Conservation (phyloP, 2,113 vertebrate genomes). For the Hippocampus mohnikei region DNA sequence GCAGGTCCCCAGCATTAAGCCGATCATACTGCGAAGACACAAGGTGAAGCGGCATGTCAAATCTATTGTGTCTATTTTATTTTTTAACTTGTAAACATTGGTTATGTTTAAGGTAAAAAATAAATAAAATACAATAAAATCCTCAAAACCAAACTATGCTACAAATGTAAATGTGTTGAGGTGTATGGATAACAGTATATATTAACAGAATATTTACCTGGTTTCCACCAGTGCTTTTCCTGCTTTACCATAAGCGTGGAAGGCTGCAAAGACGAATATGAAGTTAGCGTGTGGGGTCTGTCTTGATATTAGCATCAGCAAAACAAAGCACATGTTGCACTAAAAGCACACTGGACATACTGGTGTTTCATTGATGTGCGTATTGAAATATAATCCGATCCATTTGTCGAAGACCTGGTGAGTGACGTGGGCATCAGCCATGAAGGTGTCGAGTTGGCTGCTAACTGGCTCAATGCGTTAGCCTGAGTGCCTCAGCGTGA, state of each 20-base stretch:
- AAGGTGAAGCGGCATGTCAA: not conserved
- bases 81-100: not conserved
- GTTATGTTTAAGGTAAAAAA: not conserved
- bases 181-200: not conserved
- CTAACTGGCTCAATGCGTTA: no score
- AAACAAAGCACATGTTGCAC: not conserved
- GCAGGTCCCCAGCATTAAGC: slow-evolving; percentile 96
- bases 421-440: no score
- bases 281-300: slow-evolving; percentile 6
- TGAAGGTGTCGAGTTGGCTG: no score
- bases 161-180: not conserved
- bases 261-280: slow-evolving; percentile 70
- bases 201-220: slow-evolving; percentile 72
- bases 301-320: slow-evolving; percentile 1
- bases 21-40: slow-evolving; percentile 81
- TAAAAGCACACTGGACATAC: not conserved
- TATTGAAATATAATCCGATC: not conserved
- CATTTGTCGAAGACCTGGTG: not conserved
- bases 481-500: no score
- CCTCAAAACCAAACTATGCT: not conserved
- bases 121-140: not conserved
- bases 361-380: not conserved
- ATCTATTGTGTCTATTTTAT: not conserved
- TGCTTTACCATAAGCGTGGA: slow-evolving; percentile 92
- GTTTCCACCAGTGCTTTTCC: slow-evolving; percentile 93